These are phyloP conservation scores for Daubentonia madagascariensis DNA, from an alignment of 2,113 vertebrate species.

Conservation along the genomic window DNA sequence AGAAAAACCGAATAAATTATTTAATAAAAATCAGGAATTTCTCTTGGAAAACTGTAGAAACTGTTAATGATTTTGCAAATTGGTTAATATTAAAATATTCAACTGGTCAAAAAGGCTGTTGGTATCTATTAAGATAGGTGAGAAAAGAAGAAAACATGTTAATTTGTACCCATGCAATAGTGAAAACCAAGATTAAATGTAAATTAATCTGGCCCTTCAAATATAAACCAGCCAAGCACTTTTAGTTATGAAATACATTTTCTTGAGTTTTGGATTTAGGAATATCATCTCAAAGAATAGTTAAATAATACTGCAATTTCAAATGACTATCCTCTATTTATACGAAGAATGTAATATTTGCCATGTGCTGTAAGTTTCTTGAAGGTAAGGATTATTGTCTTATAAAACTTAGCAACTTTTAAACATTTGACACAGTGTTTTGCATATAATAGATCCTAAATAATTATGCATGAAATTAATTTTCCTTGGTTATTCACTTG, in stretches of 20 bases:
- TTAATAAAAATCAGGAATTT: not conserved
- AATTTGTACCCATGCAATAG: not conserved
- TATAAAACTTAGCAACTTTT: not conserved
- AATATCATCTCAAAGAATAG: not conserved
- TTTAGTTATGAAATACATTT: not conserved
- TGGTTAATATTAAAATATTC: not conserved
- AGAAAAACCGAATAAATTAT: not conserved
- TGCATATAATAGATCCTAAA: not conserved
- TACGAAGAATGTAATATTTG: conserved; percentile 20
- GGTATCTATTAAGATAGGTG: not conserved
- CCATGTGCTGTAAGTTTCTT: not conserved
- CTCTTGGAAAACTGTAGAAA: not conserved
- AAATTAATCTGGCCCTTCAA: not conserved
- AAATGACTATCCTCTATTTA: not conserved
- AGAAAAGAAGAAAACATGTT: not conserved
- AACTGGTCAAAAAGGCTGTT: conserved; percentile 1
- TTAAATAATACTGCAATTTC: not conserved
- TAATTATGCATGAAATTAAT: not conserved
- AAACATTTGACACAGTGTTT: not conserved
- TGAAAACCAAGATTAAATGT: conserved; percentile 21
- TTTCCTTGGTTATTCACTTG: conserved; percentile 23
- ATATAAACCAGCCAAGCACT: conserved; percentile 8
- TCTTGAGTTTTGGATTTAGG: conserved; percentile 8
- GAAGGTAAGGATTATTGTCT: not conserved
- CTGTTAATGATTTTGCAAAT: not conserved